phyloP scores from a whole-genome alignment of 2,113 vertebrate genomes.

The Notothenia rossii region DNA sequence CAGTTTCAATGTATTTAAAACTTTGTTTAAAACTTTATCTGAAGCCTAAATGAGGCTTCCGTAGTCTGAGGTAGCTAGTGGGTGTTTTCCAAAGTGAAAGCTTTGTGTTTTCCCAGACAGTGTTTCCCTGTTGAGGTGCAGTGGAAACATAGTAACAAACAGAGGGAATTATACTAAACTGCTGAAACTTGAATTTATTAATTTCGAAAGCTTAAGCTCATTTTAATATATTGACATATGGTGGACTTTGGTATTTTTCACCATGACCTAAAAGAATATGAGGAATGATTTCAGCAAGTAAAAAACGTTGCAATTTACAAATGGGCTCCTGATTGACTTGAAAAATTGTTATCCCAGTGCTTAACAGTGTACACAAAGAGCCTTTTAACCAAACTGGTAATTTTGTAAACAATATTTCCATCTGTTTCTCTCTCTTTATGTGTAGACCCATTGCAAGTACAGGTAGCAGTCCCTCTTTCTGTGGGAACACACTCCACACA shows the following conservation, averaged over 20 bases:
- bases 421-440: conserved; percentile 13
- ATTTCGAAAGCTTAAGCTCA: neutral
- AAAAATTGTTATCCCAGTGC: neutral
- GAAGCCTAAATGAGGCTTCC: neutral
- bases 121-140: neutral
- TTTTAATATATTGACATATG: neutral
- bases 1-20: neutral
- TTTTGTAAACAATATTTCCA: neutral
- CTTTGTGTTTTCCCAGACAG: neutral
- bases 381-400: neutral
- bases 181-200: neutral
- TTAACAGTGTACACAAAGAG: neutral
- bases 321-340: neutral
- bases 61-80: neutral
- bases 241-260: neutral
- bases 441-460: conserved; percentile 72
- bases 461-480: conserved; percentile 65
- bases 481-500: conserved; percentile 59
- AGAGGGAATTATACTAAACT: neutral
- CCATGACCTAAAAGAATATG: neutral
- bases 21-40: neutral
- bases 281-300: neutral
- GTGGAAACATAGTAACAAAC: neutral
- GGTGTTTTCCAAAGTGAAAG: neutral
- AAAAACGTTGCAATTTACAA: neutral